phyloP scores from a whole-genome alignment of 2,113 vertebrate genomes.

The Percina caprodes region DNA sequence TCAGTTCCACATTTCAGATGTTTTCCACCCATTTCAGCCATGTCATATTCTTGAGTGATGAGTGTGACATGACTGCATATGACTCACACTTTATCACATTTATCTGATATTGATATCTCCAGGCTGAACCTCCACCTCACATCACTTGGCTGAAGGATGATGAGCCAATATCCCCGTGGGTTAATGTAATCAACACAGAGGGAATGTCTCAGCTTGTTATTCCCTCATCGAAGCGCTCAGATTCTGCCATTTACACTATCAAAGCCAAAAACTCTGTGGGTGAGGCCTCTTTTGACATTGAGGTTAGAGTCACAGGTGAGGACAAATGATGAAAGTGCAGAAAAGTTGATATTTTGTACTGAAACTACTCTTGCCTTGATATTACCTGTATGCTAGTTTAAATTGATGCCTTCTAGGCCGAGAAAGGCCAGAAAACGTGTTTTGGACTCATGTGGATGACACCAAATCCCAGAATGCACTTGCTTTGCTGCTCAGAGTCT shows the following conservation, averaged over 20 bases:
- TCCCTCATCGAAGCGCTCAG: conserved; percentile 80
- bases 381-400: not conserved
- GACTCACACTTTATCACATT: conserved; percentile 2
- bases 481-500: no score
- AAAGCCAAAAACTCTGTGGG: conserved; percentile 82
- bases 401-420: no score
- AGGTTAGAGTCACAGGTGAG: conserved; percentile 89
- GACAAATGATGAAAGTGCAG: not conserved
- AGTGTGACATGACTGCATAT: not conserved
- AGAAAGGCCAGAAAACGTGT: no score
- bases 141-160: conserved; percentile 90
- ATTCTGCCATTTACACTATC: conserved; percentile 87
- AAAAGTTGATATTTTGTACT: not conserved
- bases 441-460: no score
- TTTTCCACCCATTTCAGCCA: not conserved
- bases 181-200: conserved; percentile 76
- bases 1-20: not conserved
- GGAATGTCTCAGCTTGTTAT: conserved; percentile 87
- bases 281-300: conserved; percentile 83
- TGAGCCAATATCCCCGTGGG: conserved; percentile 79
- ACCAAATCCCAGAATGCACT: no score
- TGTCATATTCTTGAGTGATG: conserved; percentile 25
- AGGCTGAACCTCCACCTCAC: conserved; percentile 86
- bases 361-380: not conserved
- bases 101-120: conserved; percentile 30